A percentile compares a stretch with the other conserved stretches of the same genome.
Conservation (phyloP, 2,113 vertebrate species). For the Odocoileus hemionus region DNA sequence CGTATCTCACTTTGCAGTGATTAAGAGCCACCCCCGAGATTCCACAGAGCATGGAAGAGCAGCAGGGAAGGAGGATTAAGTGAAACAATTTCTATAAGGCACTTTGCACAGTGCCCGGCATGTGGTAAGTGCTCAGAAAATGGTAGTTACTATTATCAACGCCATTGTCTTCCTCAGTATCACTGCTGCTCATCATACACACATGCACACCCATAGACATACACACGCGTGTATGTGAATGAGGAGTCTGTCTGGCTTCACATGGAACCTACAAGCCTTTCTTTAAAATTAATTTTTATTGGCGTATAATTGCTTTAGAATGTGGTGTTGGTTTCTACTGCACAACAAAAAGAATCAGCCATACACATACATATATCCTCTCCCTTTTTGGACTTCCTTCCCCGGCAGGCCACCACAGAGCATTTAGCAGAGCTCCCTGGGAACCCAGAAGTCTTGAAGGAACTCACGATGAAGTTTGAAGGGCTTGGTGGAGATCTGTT, state of each 20-base stretch:
- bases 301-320: background rate
- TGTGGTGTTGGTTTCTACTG: background rate
- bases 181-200: no score
- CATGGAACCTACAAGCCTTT: background rate
- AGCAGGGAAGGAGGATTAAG: background rate
- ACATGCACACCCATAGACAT: background rate
- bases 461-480: background rate
- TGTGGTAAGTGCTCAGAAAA: background rate
- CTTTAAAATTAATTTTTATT: background rate
- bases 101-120: background rate
- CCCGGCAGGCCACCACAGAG: background rate
- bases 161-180: rapidly evolving
- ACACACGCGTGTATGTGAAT: rapidly evolving
- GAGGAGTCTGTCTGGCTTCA: background rate
- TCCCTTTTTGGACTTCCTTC: background rate
- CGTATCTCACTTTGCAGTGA: background rate
- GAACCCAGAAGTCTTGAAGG: background rate
- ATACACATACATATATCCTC: background rate
- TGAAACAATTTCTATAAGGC: rapidly evolving
- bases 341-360: background rate
- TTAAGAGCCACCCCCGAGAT: background rate
- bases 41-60: background rate
- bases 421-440: background rate
- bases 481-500: background rate
- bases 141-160: rapidly evolving